Evolutionary conservation across 2,797 vertebrate genomes (phyloP).

Genomic region (Cebuella pygmaea): DNA sequence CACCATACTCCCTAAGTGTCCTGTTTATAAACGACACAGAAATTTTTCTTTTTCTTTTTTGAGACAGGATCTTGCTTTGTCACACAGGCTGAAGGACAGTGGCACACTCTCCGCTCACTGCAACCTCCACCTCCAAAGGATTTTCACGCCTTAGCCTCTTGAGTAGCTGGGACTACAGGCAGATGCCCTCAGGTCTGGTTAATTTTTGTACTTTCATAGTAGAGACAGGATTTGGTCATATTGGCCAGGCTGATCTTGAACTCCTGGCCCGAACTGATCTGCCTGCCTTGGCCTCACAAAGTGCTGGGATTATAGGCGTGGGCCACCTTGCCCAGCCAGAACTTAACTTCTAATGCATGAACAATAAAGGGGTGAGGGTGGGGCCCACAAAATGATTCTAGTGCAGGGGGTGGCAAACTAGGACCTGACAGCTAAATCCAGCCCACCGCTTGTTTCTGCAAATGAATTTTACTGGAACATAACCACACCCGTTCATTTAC

Average conservation of each 20-base stretch:
- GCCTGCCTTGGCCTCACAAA: not conserved
- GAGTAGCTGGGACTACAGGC: not conserved
- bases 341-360: not conserved
- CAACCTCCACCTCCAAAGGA: not conserved
- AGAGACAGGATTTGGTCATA: not conserved
- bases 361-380: not conserved
- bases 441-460: not conserved
- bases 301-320: not conserved
- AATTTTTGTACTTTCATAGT: not conserved
- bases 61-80: not conserved
- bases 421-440: rapidly evolving
- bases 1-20: not conserved
- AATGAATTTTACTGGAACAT: not conserved
- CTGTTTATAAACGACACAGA: not conserved
- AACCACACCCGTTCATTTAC: rapidly evolving
- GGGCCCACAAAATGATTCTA: not conserved
- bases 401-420: not conserved
- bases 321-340: not conserved
- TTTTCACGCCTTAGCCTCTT: not conserved
- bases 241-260: not conserved
- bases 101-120: not conserved
- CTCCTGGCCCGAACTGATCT: not conserved
- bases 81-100: not conserved
- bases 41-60: not conserved
- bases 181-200: no score